phyloP scores from a whole-genome alignment of 2,113 vertebrate species.

The Sylvietta virens region DNA sequence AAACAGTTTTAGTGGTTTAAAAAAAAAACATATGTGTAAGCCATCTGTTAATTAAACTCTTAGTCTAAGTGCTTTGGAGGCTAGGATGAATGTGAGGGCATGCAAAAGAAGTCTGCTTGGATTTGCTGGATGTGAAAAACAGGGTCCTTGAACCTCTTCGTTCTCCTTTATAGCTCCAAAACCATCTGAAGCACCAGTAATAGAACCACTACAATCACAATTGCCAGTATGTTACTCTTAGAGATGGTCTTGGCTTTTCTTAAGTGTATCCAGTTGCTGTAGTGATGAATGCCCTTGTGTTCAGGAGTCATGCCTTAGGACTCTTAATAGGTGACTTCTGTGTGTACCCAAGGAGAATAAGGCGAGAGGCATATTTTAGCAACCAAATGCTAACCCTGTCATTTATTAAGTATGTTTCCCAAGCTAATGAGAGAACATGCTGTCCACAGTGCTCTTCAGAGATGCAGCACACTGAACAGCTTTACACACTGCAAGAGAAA shows the following conservation, averaged over 20 bases:
- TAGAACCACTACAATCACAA: neutral
- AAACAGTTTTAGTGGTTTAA: neutral
- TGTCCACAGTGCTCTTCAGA: neutral
- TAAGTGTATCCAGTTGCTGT: neutral
- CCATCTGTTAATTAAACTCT: neutral
- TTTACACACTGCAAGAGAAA: constrained; percentile 14
- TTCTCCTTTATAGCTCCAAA: neutral
- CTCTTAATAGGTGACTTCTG: neutral
- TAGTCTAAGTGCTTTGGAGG: neutral
- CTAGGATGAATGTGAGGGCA: neutral
- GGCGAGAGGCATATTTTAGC: neutral
- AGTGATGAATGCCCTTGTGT: neutral
- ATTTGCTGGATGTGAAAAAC: neutral
- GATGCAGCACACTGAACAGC: neutral
- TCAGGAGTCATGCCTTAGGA: neutral
- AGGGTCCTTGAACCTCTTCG: neutral
- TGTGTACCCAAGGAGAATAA: neutral
- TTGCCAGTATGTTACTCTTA: neutral
- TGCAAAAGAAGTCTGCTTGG: neutral
- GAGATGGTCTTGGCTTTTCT: neutral
- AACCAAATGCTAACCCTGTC: neutral
- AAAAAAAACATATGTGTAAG: neutral
- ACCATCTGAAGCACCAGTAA: neutral
- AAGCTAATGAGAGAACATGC: neutral
- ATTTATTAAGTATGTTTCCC: neutral